Evolutionary conservation across 2,888 invertebrate genomes (phyloP).

Genomic region (Dryadula phaetusa): DNA sequence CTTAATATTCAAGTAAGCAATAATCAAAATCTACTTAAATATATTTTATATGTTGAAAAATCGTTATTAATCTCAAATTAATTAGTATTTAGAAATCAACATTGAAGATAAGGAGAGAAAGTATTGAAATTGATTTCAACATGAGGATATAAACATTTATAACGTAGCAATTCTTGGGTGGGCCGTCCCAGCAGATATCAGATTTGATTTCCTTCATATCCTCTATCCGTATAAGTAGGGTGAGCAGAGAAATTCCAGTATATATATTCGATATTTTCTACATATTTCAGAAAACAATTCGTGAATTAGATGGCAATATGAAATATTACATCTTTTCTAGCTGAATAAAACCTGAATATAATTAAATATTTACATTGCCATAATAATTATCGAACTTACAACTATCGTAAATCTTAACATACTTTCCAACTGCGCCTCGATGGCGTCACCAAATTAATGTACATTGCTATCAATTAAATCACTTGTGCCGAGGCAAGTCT

Average conservation of each 20-base stretch:
- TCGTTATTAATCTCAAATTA: not conserved
- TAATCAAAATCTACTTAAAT: not conserved
- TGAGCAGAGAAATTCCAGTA: not conserved
- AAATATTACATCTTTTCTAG: not conserved
- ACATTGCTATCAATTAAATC: conserved; percentile 73
- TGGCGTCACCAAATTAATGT: conserved; percentile 46
- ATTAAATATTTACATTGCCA: not conserved
- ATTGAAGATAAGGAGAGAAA: conserved; percentile 20
- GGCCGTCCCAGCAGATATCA: conserved; percentile 50
- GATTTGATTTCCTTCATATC: conserved; percentile 41
- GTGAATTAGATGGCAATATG: not conserved
- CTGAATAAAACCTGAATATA: not conserved
- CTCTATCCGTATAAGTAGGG: not conserved
- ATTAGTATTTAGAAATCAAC: conserved; percentile 20
- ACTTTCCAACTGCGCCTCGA: not conserved
- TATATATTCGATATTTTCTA: not conserved
- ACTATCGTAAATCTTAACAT: not conserved
- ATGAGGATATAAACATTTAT: conserved; percentile 10
- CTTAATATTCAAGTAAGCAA: not conserved
- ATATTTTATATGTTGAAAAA: not conserved
- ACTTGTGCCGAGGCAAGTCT: conserved; percentile 64
- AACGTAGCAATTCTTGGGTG: conserved; percentile 40
- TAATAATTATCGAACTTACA: not conserved
- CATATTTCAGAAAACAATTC: not conserved
- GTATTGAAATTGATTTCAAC: conserved; percentile 20